Conservation (phyloP, 2,888 invertebrate species). For the Ditula angustiorana region DNA sequence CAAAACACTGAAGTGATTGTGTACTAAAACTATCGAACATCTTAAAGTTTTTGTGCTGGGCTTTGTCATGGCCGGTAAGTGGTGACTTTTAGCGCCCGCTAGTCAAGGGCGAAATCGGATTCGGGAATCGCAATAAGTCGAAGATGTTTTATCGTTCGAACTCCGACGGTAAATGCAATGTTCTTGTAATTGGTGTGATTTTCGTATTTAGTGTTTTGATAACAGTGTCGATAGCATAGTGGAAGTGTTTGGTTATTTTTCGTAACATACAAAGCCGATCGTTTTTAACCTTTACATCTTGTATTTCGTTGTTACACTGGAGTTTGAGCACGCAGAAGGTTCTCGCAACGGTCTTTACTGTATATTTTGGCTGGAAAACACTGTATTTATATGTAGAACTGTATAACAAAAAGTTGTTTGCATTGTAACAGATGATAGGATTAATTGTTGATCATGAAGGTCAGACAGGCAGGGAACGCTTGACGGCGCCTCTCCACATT, state of each 20-base stretch:
- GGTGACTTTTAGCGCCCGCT: constrained; percentile 85
- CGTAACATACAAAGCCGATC: constrained; percentile 67
- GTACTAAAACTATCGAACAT: constrained; percentile 82
- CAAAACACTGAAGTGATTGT: constrained; percentile 82
- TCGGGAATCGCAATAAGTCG: constrained; percentile 84
- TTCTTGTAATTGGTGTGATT: constrained; percentile 67
- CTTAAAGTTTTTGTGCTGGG: constrained; percentile 84
- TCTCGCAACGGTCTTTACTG: constrained; percentile 67
- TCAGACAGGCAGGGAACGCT: constrained; percentile 45
- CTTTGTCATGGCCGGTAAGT: constrained; percentile 94
- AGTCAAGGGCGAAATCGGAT: constrained; percentile 85
- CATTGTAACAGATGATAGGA: constrained; percentile 67
- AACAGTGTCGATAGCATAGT: constrained; percentile 72
- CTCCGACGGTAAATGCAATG: constrained; percentile 86
- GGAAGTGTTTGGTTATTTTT: constrained; percentile 77
- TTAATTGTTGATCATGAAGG: constrained; percentile 65
- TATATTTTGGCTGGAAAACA: constrained; percentile 44
- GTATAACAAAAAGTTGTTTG: constrained; percentile 60
- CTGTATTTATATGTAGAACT: constrained; percentile 49
- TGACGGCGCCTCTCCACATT: constrained; percentile 46
- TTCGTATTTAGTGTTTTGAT: constrained; percentile 79
- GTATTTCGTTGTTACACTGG: constrained; percentile 64
- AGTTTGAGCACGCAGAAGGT: constrained; percentile 60
- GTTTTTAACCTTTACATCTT: constrained; percentile 72
- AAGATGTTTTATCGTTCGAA: constrained; percentile 87